These are phyloP conservation scores for Ameiurus melas DNA, from an alignment of 2,113 vertebrate genomes.

Conservation along the genomic window DNA sequence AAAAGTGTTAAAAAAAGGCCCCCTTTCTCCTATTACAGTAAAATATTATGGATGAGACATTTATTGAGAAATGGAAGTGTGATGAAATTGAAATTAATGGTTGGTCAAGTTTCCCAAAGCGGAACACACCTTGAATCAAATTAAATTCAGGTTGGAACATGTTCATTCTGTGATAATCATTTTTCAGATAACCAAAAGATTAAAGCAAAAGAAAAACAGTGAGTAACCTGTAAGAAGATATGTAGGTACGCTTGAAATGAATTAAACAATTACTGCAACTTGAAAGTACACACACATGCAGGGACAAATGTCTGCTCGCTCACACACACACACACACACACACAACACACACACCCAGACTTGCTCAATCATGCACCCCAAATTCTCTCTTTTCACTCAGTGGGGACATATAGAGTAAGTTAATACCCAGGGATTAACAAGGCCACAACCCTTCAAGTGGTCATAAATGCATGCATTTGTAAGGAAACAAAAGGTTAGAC, in stretches of 20 bases:
- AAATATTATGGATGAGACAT: not conserved
- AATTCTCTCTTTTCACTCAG: conserved; percentile 10
- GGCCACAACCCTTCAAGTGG: not conserved
- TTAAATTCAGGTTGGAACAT: not conserved
- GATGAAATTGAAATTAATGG: not conserved
- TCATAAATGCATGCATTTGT: not conserved
- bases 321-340: not conserved
- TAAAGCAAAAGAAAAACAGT: not conserved
- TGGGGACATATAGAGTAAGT: not conserved
- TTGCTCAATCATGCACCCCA: not conserved
- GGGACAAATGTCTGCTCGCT: conserved; percentile 58
- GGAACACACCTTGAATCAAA: not conserved
- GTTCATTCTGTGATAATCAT: not conserved
- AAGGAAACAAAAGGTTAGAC: not conserved
- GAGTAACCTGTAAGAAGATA: conserved; percentile 61
- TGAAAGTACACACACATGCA: conserved; percentile 45
- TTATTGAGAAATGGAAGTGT: conserved; percentile 17
- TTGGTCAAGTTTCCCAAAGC: not conserved
- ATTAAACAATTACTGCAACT: conserved; percentile 64
- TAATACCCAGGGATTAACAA: not conserved
- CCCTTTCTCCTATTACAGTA: not conserved
- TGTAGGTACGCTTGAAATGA: conserved; percentile 59
- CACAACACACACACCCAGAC: conserved; percentile 5
- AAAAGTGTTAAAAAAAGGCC: no score
- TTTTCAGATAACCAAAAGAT: not conserved